A percentile compares a stretch with the other conserved stretches of the same genome.
Evolutionary conservation across 2,797 vertebrate species (phyloP).

Genomic region (Octomys mimax): DNA sequence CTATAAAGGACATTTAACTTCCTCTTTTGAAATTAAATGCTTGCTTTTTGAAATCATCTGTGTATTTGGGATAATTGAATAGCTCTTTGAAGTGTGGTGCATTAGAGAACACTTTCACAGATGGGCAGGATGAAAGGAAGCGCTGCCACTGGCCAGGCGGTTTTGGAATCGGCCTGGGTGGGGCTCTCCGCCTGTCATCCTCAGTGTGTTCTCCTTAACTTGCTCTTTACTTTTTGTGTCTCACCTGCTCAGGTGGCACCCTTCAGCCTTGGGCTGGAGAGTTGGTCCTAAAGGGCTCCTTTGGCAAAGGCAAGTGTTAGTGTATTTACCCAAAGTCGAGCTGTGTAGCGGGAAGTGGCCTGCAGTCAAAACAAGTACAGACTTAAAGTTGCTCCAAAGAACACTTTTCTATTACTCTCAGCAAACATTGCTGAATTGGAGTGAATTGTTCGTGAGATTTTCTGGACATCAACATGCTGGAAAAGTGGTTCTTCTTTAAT

Average conservation of each 20-base stretch:
- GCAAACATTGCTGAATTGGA: neutral
- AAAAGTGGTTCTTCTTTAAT: neutral
- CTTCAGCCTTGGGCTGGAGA: fast-evolving
- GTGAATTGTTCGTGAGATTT: neutral
- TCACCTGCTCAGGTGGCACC: fast-evolving
- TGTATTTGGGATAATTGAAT: neutral
- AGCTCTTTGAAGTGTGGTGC: neutral
- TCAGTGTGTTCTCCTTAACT: neutral
- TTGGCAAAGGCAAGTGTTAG: neutral
- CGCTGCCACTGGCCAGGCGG: fast-evolving
- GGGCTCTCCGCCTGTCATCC: no score
- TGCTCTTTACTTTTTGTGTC: neutral
- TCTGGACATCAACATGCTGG: neutral
- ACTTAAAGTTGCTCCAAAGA: neutral
- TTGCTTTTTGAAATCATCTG: neutral
- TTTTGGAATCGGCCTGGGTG: neutral
- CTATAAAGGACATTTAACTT: neutral
- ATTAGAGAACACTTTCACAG: neutral
- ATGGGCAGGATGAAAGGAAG: fast-evolving
- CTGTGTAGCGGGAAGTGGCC: neutral
- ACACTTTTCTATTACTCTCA: neutral
- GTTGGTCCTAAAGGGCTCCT: neutral
- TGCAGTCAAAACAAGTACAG: neutral
- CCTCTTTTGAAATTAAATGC: neutral
- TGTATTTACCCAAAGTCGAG: neutral